Base-by-base conservation (phyloP, 1,140 invertebrate species). In the Lithobius niger region DNA sequence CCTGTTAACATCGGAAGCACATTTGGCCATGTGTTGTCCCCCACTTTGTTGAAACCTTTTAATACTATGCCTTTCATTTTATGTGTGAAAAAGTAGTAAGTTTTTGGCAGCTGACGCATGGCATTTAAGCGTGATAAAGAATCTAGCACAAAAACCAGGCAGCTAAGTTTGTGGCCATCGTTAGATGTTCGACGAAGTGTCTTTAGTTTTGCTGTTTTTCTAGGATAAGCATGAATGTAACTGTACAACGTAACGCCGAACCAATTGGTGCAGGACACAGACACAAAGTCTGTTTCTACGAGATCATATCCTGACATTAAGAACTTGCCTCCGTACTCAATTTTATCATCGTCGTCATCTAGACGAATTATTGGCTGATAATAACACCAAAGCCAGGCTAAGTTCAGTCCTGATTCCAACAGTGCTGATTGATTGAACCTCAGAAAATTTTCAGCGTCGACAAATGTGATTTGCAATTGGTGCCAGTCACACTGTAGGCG, bases 21-120 rank as follows among this genome's bases (percentile, higher is more conserved):
- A 67, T 92, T 91, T 0, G 84, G 84, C 65, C 83, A 89, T 0
- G 86, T 88, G 63, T 90, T 88, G 62, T 62, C 59, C 2, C 64
- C 64, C 13, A 65, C 57, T 60, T 65, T 65, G 24, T 62, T 64
- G 27, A 58, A 61, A 2, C 64, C 64, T 26, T 27, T 55, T 54
- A 64, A 21, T 44, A 65, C 63, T 21, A 61, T 50, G 3, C 54
- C 53, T 10, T 52, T 27, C 60, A 60, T 51, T 0, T 57, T 19
- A 3, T 54, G 47, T 0, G 65, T 44, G 1, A 74, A 59, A 47
- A 66, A 69, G 1, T 49, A 18, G 15, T 64, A 51, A 1, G 72
- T 74, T 50, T 59, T 59, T 3, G 64, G 67, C 61, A 75, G 64
- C 31, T 73, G 71, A 1, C 74, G 65, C 15, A 70, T 64, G 52